Evolutionary conservation across 2,888 invertebrate species (phyloP).

Genomic region (Cremastinae sp.): DNA sequence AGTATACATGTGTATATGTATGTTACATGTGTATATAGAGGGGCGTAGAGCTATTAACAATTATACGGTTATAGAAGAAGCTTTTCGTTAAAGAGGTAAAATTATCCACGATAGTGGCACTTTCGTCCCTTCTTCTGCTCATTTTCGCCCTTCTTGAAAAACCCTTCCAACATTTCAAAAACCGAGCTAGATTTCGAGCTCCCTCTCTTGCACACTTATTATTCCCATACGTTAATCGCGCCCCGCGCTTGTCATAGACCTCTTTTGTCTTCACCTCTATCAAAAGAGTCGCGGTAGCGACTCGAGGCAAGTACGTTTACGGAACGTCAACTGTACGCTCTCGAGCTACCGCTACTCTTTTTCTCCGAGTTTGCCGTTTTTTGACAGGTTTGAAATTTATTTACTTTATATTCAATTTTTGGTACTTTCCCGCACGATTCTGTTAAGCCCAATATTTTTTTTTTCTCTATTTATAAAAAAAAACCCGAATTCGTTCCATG

Average conservation of each 20-base stretch:
- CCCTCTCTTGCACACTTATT: conserved; percentile 30
- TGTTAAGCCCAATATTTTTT: too few species aligned
- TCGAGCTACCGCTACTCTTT: conserved; percentile 26
- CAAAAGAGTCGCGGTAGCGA: too few species aligned
- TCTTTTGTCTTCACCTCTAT: conserved; percentile 18
- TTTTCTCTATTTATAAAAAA: too few species aligned
- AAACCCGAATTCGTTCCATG: too few species aligned
- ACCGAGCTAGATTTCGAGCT: conserved; percentile 26
- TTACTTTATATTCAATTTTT: too few species aligned
- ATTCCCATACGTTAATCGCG: not conserved
- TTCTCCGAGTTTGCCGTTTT: too few species aligned
- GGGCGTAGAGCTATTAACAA: conserved; percentile 27
- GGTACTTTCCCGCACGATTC: too few species aligned
- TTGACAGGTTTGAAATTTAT: too few species aligned
- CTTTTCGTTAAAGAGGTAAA: conserved; percentile 33
- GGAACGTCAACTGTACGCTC: too few species aligned
- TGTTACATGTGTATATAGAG: too few species aligned
- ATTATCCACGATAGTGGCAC: conserved; percentile 45
- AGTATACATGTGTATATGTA: too few species aligned
- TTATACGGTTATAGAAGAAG: conserved; percentile 29
- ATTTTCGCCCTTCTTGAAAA: not conserved
- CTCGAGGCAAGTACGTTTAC: too few species aligned
- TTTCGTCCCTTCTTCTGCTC: conserved; percentile 33
- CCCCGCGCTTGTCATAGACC: conserved; percentile 20
- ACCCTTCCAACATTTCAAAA: conserved; percentile 31